Conservation (phyloP, 2,797 vertebrate species). For the Garrulus glandarius region DNA sequence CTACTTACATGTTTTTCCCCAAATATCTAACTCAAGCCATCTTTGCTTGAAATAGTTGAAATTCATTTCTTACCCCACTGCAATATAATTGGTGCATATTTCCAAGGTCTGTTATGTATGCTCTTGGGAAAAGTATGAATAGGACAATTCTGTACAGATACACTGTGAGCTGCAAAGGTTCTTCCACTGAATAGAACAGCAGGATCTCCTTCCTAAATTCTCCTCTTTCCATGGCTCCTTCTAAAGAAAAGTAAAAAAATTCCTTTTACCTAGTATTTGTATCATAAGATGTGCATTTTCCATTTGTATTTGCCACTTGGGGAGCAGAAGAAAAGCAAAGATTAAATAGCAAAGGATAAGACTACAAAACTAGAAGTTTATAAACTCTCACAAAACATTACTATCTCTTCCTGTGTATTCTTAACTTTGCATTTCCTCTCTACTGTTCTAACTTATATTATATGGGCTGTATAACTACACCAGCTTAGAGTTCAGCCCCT, state of each 20-base stretch:
- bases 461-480: neutral
- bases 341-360: neutral
- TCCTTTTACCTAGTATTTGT: neutral
- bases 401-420: neutral
- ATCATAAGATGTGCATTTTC: neutral
- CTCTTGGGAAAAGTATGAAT: neutral
- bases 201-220: neutral
- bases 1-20: neutral
- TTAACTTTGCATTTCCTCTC: conserved; percentile 3
- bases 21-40: neutral
- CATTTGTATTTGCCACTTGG: neutral
- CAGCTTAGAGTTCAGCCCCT: neutral
- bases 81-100: neutral
- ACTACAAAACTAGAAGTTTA: neutral
- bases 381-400: neutral
- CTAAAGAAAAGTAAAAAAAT: neutral
- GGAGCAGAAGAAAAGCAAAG: neutral
- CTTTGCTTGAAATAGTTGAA: neutral
- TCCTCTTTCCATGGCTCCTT: neutral
- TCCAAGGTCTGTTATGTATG: neutral
- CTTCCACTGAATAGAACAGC: neutral
- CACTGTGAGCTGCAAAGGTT: neutral
- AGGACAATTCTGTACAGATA: neutral
- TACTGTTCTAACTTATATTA: conserved; percentile 6
- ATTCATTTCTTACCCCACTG: neutral